Evolutionary conservation across 2,797 vertebrate genomes (phyloP).

Genomic region (Tadarida brasiliensis): DNA sequence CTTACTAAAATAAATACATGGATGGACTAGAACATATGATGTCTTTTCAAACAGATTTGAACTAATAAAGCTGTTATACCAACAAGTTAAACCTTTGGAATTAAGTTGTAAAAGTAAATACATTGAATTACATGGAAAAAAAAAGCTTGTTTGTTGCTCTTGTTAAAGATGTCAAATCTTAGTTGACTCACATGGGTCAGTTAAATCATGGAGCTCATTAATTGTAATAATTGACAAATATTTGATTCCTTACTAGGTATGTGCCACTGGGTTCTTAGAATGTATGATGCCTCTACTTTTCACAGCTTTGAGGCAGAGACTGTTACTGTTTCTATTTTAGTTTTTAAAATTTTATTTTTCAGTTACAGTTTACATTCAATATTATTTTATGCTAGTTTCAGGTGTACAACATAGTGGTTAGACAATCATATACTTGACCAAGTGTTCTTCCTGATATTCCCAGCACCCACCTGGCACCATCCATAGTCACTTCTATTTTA

Average conservation of each 20-base stretch:
- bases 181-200: not conserved
- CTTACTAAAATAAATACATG: constrained; percentile 20
- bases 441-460: not conserved
- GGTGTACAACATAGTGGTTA: not conserved
- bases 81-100: not conserved
- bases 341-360: not conserved
- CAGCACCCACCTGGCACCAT: not conserved
- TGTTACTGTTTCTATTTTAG: accelerated
- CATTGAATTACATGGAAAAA: not conserved
- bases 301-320: not conserved
- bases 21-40: not conserved
- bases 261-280: not conserved
- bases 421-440: not conserved
- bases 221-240: not conserved
- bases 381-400: not conserved
- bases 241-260: not conserved
- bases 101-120: not conserved
- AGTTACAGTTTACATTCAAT: not conserved
- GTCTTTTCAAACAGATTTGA: not conserved
- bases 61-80: not conserved
- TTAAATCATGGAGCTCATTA: not conserved
- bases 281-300: not conserved
- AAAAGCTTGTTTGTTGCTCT: not conserved
- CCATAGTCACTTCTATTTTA: not conserved
- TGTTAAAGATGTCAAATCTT: constrained; percentile 11